Evolutionary conservation across 1,140 invertebrate genomes (phyloP), one percentile per base, ranked within the genome.

Genomic region (Glomeris maerens): DNA sequence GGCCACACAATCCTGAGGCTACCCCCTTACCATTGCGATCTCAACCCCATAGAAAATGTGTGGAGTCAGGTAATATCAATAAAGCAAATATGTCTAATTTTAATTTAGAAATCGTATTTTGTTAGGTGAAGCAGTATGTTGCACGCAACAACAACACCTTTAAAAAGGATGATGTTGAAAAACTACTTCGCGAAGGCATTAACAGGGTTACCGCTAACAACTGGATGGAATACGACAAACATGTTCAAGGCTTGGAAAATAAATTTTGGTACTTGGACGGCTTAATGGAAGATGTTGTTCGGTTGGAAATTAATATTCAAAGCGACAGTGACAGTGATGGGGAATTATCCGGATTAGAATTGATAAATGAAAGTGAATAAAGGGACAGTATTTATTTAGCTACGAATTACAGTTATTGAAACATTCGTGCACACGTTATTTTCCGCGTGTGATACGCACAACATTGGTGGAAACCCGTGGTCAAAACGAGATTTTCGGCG

Each of bases 41-140:
- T 39, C 10, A 57, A 57, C 27, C 45, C 44, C n/a, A 55, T 56
- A n/a, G n/a, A n/a, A n/a, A n/a, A n/a, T n/a, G 54, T 38, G 22
- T 48, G 46, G 46, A 36, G 26, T 20, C 46, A 48, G 23, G 42
- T 51, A 23, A n/a, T n/a, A n/a, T n/a, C n/a, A n/a, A n/a, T n/a
- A n/a, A n/a, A n/a, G n/a, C n/a, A n/a, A n/a, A n/a, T n/a, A n/a
- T n/a, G n/a, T n/a, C n/a, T n/a, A n/a, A n/a, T n/a, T n/a, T n/a
- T n/a, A n/a, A n/a, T n/a, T n/a, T n/a, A n/a, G n/a, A n/a, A n/a
- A n/a, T n/a, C n/a, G n/a, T n/a, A n/a, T n/a, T n/a, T n/a, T n/a
- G n/a, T n/a, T n/a, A n/a, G n/a, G n/a, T n/a, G n/a, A 46, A 50
- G 14, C 22, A 50, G 20, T 23, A 26, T 14, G 7, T 46, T 10